Percentiles rank a stretch among this genome's conserved stretches.
Evolutionary conservation across 2,113 vertebrate genomes (phyloP).

Genomic region (Scomber scombrus): DNA sequence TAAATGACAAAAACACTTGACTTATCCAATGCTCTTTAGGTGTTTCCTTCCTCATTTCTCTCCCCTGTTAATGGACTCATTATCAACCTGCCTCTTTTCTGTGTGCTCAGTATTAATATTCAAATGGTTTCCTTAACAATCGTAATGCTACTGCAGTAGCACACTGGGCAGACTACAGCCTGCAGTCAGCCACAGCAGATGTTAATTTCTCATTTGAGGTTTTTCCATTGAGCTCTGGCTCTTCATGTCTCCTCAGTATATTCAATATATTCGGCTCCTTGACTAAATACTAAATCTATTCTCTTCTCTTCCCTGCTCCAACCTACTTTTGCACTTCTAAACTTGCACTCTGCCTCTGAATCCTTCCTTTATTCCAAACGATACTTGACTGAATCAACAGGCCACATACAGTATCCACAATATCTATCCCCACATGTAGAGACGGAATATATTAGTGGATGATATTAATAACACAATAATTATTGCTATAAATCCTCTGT

Average conservation of each 20-base stretch:
- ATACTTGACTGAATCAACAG: not conserved
- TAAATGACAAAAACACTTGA: slow-evolving; percentile 9
- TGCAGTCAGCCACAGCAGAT: not conserved
- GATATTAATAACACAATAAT: not conserved
- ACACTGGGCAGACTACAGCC: not conserved
- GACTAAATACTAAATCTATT: not conserved
- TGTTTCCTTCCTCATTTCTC: slow-evolving; percentile 16
- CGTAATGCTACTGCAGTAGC: not conserved
- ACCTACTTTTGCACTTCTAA: not conserved
- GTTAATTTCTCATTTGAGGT: slow-evolving; percentile 12
- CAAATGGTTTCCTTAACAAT: slow-evolving; percentile 3
- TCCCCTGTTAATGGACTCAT: slow-evolving; percentile 12
- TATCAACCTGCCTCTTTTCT: slow-evolving; percentile 15
- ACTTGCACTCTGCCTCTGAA: not conserved
- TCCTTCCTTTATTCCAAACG: not conserved
- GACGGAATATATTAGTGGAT: not conserved
- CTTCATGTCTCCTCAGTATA: not conserved
- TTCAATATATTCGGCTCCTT: not conserved
- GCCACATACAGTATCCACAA: no score
- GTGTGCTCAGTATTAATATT: slow-evolving; percentile 11
- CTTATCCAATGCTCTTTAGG: not conserved
- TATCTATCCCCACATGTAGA: no score
- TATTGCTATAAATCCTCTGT: not conserved
- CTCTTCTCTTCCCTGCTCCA: not conserved
- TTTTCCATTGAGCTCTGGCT: slow-evolving; percentile 1